Base-by-base conservation (phyloP, 1,140 invertebrate genomes). In the Cotesia vestalis region DNA sequence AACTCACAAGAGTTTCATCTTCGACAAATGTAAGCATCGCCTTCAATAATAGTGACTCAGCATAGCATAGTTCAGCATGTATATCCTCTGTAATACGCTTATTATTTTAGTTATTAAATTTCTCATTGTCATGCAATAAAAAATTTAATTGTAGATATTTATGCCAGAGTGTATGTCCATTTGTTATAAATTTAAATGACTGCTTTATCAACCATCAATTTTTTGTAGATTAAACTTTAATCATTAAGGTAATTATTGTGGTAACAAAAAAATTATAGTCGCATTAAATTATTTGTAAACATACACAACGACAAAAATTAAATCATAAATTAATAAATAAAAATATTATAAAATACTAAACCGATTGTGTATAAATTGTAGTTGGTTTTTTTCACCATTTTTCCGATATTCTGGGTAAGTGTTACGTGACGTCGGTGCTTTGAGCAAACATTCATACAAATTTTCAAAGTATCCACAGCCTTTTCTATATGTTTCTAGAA, bases 11-110 rank as follows among this genome's bases (percentile, higher is more conserved):
- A 77, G 94, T 97, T 84, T 99, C 97, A 82, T 98, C 96, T 80
- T 98, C 96, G 78, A 98, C 92, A 83, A 98, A 96, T 9, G 94
- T 95, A 52, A 99, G 89, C 79, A 98, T 89, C 1, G 97, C 94
- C 79, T 95, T 92, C 20, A 98, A 87, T 35, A 99, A 86, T 6
- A 98, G 87, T 51, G 93, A 92, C 85, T 99, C 97, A 12, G 97
- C 96, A 86, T 96, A 96, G 81, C 95, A 96, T 34, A 99, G 84
- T 83, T 99, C 97, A 2, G 97, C 97, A 88, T 99, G 97, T 17
- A 96, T 92, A 88, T 99, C 95, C 82, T 94, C 90, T 94, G 87
- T 17, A 86, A 86, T 73, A 76, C 74, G 77, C 79, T 70, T 71
- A 57, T 27, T 57, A 53, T 66, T 52, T 60, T 20, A 46, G 77